Evolutionary conservation across 2,888 invertebrate species (phyloP).

Genomic region (Brachynemurus nebulosus): DNA sequence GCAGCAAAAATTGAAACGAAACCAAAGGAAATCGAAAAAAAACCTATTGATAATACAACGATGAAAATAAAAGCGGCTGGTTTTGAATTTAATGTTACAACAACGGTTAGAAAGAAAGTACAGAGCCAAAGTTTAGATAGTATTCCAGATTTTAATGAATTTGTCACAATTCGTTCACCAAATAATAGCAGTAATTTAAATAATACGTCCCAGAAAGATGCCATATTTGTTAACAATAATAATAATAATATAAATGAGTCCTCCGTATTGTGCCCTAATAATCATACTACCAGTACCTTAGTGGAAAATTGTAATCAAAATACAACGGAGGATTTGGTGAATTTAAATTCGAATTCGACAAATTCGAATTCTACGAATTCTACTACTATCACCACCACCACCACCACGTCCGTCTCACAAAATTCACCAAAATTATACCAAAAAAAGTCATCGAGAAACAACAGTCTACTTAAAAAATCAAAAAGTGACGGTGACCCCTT

Average conservation of each 20-base stretch:
- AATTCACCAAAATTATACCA: background rate
- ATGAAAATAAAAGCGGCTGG: slow-evolving; percentile 34
- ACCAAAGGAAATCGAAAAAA: slow-evolving; percentile 22
- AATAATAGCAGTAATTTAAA: background rate
- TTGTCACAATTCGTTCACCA: slow-evolving; percentile 3
- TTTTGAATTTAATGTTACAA: slow-evolving; percentile 31
- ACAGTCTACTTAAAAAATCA: slow-evolving; percentile 25
- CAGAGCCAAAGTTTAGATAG: slow-evolving; percentile 31
- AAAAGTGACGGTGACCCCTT: slow-evolving; percentile 32
- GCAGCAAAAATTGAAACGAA: slow-evolving; percentile 19
- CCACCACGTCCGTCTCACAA: background rate
- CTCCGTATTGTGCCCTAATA: too few relatives aligned
- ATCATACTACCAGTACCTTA: too few relatives aligned
- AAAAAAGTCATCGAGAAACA: background rate
- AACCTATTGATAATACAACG: slow-evolving; percentile 29
- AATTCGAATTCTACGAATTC: background rate
- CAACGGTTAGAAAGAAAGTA: slow-evolving; percentile 26
- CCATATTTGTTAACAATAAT: background rate
- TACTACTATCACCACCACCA: background rate
- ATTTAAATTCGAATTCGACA: background rate
- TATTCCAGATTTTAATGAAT: slow-evolving; percentile 26
- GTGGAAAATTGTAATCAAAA: background rate
- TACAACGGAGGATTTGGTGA: background rate
- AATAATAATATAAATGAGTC: slow-evolving; percentile 7
- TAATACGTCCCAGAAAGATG: slow-evolving; percentile 3